These are phyloP conservation scores for Caenorhabditis parvicauda DNA, from an alignment of 2,888 invertebrate genomes.

Conservation along the genomic window DNA sequence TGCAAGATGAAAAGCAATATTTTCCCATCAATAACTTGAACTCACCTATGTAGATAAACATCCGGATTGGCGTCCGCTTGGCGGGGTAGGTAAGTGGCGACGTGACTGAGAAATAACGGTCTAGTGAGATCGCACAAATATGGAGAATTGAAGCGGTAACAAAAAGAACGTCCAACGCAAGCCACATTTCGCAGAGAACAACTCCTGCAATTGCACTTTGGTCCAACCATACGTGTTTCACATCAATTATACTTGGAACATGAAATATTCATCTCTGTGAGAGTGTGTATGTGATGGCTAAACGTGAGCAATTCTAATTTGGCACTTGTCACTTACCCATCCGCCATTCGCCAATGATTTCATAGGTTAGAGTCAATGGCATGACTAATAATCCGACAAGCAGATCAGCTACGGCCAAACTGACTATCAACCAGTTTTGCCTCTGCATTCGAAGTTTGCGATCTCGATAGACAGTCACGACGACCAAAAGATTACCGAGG, in stretches of 20 bases:
- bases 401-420: slow-evolving; percentile 62
- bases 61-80: slow-evolving; percentile 54
- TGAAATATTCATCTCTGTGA: background rate
- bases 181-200: slow-evolving; percentile 66
- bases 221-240: slow-evolving; percentile 1
- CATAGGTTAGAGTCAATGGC: slow-evolving; percentile 66
- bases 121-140: slow-evolving; percentile 61
- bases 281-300: background rate
- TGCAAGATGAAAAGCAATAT: too few species aligned
- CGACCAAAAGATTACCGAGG: slow-evolving; percentile 58
- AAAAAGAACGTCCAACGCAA: slow-evolving; percentile 66
- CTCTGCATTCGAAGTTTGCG: slow-evolving; percentile 62
- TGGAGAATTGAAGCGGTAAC: slow-evolving; percentile 67
- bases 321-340: slow-evolving; percentile 64
- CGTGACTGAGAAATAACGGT: slow-evolving; percentile 61
- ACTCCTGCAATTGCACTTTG: slow-evolving; percentile 41
- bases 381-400: slow-evolving; percentile 65
- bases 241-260: background rate
- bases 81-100: slow-evolving; percentile 58
- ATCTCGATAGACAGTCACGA: slow-evolving; percentile 59
- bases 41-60: slow-evolving; percentile 58
- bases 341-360: slow-evolving; percentile 67
- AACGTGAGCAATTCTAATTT: too few species aligned
- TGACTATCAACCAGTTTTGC: slow-evolving; percentile 67
- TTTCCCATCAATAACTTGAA: background rate